Evolutionary conservation across 2,888 invertebrate species (phyloP).

Genomic region (Rutpela maculata): DNA sequence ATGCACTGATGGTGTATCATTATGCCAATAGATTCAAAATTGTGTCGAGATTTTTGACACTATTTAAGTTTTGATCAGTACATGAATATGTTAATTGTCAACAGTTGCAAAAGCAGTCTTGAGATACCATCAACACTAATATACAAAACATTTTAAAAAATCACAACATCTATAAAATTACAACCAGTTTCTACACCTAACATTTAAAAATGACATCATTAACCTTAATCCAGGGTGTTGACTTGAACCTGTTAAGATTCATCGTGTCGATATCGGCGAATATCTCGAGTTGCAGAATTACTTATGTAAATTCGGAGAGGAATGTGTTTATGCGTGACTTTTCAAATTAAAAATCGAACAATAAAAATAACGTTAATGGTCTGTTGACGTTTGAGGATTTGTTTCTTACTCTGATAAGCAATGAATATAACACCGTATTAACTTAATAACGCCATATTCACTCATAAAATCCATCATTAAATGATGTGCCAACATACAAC

Average conservation of each 20-base stretch:
- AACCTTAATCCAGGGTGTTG: constrained; percentile 7
- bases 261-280: neutral
- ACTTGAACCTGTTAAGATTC: constrained; percentile 3
- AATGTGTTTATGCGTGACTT: constrained; percentile 1
- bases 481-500: neutral
- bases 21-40: no score
- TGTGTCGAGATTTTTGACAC: no score
- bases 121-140: neutral
- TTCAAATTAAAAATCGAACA: neutral
- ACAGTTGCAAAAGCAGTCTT: neutral
- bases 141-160: neutral
- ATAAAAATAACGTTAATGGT: neutral
- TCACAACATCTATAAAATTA: neutral
- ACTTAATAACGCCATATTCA: neutral
- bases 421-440: neutral
- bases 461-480: neutral
- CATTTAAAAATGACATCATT: neutral
- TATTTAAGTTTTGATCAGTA: no score
- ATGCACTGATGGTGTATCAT: no score
- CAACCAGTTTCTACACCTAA: neutral
- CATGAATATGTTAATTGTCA: no score
- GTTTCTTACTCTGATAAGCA: neutral
- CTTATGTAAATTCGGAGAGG: neutral
- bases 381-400: neutral
- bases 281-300: neutral